Evolutionary conservation across 2,797 vertebrate species (phyloP), one percentile per base, ranked within the genome.

Genomic region (Rhabdophis nuchalis): DNA sequence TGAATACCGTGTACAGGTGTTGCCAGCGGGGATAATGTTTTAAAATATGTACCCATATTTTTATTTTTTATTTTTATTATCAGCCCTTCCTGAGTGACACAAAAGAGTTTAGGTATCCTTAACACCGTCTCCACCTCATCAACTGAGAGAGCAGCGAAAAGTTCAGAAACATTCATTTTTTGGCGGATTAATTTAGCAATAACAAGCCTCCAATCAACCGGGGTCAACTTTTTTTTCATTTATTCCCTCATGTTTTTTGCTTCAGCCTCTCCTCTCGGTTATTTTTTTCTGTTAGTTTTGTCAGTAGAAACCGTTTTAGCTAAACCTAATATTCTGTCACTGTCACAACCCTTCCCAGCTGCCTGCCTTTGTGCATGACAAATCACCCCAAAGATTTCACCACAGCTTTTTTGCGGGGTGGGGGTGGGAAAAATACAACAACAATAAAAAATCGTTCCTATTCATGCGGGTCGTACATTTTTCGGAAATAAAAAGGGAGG

Each of bases 101-200:
- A 32, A 72, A 56, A 41, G 32, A 32, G 64, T 25, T 52, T 27
- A 54, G 18, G 46, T 13, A n/a, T 41, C 68, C 32, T 77, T 50
- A 52, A 89, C 46, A 46, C 27, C 14, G 52, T 64, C 41, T 54
- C 32, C 93, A 85, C 87, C 87, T 77, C 13, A 91, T 29, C 91
- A 95, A 93, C 10, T 52, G 93, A 95, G 18, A 50, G 6, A 36
- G 61, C 56, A 90, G 52, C 89, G 93, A 85, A 94, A 91, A 82
- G 32, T 90, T 92, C 72, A 89, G 64, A 58, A 92, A 25, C 72
- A 58, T 16, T 77, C 36, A 32, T 88, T n/a, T n/a, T 88, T 58
- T 8, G 41, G 72, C 32, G 23, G 54, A 27, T 82, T 77, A 13
- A 41, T n/a, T 87, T 27, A 52, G 53, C 54, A 88, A 32, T 46